A percentile compares a stretch with the other conserved stretches of the same genome.
These are phyloP conservation scores for Epizoanthus stellaris DNA, from an alignment of 92 coral and sea anemone genomes.

Conservation along the genomic window DNA sequence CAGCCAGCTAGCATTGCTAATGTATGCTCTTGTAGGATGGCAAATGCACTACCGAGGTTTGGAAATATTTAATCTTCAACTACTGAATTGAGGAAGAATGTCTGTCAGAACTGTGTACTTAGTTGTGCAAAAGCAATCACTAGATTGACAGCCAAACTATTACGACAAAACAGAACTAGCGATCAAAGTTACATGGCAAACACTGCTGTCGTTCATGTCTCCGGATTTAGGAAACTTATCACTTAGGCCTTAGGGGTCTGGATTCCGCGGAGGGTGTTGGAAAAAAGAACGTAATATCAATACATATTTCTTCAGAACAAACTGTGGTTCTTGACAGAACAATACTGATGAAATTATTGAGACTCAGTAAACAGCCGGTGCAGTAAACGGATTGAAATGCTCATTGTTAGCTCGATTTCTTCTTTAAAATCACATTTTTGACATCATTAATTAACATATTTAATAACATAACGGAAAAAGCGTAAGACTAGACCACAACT, in stretches of 20 bases:
- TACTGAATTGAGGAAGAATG: neutral
- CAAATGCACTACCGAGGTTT: neutral
- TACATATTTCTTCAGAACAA: neutral
- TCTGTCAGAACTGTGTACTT: slow-evolving; percentile 22
- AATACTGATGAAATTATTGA: neutral
- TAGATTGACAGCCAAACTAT: slow-evolving; percentile 3
- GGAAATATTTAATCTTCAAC: neutral
- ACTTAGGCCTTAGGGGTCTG: neutral
- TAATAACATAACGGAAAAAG: neutral
- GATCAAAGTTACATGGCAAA: neutral
- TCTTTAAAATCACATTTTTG: neutral
- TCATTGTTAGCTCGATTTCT: neutral
- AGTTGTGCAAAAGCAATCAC: slow-evolving; percentile 17
- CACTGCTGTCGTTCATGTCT: neutral
- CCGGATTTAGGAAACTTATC: slow-evolving; percentile 5
- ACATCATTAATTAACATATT: neutral
- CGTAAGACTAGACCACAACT: neutral
- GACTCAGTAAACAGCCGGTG: too few species aligned
- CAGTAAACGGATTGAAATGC: neutral
- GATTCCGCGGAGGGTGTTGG: neutral
- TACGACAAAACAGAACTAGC: neutral
- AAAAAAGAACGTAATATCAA: neutral
- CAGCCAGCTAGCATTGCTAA: neutral
- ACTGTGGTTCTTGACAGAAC: neutral
- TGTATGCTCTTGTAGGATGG: neutral